Conservation (phyloP, 2,797 vertebrate genomes). For the Crax fasciolata region DNA sequence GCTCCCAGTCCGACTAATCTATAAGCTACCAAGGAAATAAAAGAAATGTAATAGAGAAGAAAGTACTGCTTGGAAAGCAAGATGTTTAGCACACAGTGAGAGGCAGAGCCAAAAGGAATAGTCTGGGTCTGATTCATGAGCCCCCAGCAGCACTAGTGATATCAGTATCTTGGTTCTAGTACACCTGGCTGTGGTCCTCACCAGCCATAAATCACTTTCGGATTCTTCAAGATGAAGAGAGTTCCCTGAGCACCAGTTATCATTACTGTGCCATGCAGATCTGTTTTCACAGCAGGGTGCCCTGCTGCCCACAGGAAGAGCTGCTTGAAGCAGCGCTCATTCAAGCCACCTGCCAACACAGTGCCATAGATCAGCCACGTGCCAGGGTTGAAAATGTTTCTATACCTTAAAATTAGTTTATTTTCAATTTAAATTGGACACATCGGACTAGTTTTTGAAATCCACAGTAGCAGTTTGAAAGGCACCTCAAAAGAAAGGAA, state of each 20-base stretch:
- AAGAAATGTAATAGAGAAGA: slow-evolving; percentile 13
- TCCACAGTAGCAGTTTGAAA: slow-evolving; percentile 43
- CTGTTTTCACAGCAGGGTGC: slow-evolving; percentile 50
- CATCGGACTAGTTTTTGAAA: slow-evolving; percentile 33
- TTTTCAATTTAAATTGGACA: slow-evolving; percentile 33
- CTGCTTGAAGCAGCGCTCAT: slow-evolving; percentile 57
- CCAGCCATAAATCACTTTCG: not conserved
- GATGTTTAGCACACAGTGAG: not conserved
- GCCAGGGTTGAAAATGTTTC: slow-evolving; percentile 36
- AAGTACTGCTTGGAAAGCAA: not conserved
- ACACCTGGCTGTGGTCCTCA: not conserved
- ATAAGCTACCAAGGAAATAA: not conserved
- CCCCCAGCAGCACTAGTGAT: not conserved
- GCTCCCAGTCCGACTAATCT: slow-evolving; percentile 3
- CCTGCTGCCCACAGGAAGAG: slow-evolving; percentile 36
- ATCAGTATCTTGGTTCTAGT: not conserved
- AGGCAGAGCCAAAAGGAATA: not conserved
- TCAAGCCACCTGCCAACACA: slow-evolving; percentile 71
- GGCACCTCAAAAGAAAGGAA: slow-evolving; percentile 41
- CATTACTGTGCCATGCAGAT: not conserved
- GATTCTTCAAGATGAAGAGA: not conserved
- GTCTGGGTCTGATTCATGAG: not conserved
- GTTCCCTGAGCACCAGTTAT: slow-evolving; percentile 3
- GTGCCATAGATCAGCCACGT: slow-evolving; percentile 55
- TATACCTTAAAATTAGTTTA: slow-evolving; percentile 17